These are phyloP conservation scores for Ploceus nigricollis DNA, from an alignment of 2,113 vertebrate genomes.

Conservation along the genomic window DNA sequence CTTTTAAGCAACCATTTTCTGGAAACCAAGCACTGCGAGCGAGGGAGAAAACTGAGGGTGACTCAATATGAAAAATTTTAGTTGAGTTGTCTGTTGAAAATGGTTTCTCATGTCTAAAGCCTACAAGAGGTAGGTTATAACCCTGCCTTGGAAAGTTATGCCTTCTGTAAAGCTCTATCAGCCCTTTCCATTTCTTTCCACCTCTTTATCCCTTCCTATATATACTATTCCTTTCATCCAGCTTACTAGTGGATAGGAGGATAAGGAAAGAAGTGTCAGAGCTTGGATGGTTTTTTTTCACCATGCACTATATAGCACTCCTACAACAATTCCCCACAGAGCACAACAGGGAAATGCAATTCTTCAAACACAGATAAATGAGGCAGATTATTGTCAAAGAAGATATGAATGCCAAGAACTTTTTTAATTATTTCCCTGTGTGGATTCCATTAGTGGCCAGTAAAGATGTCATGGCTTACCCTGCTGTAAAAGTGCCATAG, in stretches of 20 bases:
- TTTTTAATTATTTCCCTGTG: background rate
- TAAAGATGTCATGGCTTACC: background rate
- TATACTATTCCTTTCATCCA: background rate
- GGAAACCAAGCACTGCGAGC: background rate
- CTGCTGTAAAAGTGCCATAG: background rate
- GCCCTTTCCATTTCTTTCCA: background rate
- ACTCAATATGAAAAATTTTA: background rate
- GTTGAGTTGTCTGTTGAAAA: background rate
- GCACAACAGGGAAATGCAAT: background rate
- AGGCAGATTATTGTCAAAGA: background rate
- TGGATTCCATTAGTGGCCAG: background rate
- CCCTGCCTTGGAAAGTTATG: background rate
- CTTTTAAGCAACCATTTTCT: background rate
- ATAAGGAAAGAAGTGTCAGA: background rate
- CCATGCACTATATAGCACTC: background rate
- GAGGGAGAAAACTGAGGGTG: background rate
- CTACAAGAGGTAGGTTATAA: background rate
- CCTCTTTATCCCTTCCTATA: background rate
- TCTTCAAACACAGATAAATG: background rate
- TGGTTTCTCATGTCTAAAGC: background rate
- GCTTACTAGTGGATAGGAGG: background rate
- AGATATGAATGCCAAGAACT: background rate
- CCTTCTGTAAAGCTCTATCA: background rate
- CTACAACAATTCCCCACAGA: background rate
- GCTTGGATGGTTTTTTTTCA: background rate